phyloP scores from a whole-genome alignment of 2,797 vertebrate species.

The Danionella dracula region DNA sequence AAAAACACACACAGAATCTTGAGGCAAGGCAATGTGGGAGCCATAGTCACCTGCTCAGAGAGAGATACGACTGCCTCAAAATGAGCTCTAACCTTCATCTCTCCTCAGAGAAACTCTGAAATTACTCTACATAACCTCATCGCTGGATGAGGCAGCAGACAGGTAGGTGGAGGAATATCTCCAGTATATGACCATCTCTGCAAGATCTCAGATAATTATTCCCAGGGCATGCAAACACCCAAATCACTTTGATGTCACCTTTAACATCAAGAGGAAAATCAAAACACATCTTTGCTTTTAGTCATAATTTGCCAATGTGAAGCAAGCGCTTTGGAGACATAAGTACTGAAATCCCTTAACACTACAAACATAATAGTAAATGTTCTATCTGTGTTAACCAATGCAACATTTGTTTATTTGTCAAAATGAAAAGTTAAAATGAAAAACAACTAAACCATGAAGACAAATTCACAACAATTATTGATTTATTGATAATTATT shows the following conservation, averaged over 20 bases:
- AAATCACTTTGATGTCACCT: slow-evolving; percentile 25
- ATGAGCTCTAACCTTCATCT: slow-evolving; percentile 19
- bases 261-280: neutral
- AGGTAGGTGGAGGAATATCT: slow-evolving; percentile 1
- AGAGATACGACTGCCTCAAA: slow-evolving; percentile 2
- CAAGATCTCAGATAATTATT: slow-evolving; percentile 7
- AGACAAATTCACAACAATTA: too few species aligned
- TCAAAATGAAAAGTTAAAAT: too few species aligned
- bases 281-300: neutral
- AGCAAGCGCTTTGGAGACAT: neutral
- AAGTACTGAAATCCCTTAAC: neutral
- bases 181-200: slow-evolving; percentile 2
- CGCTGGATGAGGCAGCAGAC: slow-evolving; percentile 4
- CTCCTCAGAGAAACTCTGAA: neutral
- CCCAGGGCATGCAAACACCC: slow-evolving; percentile 19
- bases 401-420: neutral
- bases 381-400: neutral
- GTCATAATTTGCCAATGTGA: neutral
- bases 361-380: neutral
- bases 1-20: neutral
- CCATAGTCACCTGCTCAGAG: slow-evolving; percentile 3
- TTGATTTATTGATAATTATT: too few species aligned
- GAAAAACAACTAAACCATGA: too few species aligned
- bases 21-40: slow-evolving; percentile 6
- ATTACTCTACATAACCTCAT: slow-evolving; percentile 19